phyloP scores from a whole-genome alignment of 1,140 invertebrate species.

The Rhyacophila brunnea region DNA sequence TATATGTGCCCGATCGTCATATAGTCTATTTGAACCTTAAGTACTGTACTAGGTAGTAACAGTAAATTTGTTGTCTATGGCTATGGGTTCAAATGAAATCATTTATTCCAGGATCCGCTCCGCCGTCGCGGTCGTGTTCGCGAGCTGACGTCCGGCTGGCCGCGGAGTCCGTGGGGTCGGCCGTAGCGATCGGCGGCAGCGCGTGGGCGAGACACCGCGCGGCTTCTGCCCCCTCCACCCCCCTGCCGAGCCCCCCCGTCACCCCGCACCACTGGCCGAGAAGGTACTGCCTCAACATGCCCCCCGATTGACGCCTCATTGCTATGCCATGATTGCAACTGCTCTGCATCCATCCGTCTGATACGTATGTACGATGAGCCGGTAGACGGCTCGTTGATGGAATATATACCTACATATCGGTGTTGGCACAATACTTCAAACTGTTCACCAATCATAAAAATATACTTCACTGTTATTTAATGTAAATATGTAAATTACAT shows the following conservation, averaged over 20 bases:
- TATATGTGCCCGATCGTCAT: no score
- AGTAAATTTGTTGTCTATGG: no score
- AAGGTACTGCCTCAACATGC: constrained; percentile 12
- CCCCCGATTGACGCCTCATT: not conserved
- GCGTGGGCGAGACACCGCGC: constrained; percentile 47
- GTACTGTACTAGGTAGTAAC: no score
- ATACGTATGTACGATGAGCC: no score
- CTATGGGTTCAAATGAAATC: no score
- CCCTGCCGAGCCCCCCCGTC: constrained; percentile 45
- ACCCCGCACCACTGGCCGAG: constrained; percentile 47
- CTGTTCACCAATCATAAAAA: no score
- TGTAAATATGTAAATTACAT: no score
- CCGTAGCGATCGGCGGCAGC: constrained; percentile 50
- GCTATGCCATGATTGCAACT: not conserved
- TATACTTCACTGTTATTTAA: no score
- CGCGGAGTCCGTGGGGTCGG: constrained; percentile 54
- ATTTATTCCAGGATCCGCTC: constrained; percentile 50
- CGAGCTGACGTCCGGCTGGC: constrained; percentile 62
- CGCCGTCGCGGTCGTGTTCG: constrained; percentile 65
- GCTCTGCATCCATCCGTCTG: not conserved
- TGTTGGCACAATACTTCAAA: no score
- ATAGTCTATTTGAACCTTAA: no score
- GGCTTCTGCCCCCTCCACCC: constrained; percentile 49
- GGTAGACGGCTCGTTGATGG: no score
- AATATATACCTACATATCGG: no score